Percentiles rank a stretch among this genome's conserved stretches.
phyloP scores from a whole-genome alignment of 1,140 invertebrate genomes.

The Trichogramma pretiosum region DNA sequence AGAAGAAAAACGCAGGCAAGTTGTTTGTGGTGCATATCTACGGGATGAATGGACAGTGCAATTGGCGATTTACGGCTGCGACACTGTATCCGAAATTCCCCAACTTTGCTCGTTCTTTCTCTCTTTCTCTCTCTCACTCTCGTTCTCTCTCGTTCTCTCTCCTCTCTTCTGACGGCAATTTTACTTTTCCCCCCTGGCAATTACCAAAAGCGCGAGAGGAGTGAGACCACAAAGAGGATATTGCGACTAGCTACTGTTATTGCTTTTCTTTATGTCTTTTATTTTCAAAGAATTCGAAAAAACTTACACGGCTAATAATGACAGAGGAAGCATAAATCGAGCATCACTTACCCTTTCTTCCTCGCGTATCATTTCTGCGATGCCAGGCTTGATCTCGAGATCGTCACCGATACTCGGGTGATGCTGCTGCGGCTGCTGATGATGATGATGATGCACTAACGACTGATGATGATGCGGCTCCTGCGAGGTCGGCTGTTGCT shows the following conservation, averaged over 20 bases:
- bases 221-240: too few species aligned
- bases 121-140: constrained; percentile 4
- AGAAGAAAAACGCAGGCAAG: constrained; percentile 35
- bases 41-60: constrained; percentile 30
- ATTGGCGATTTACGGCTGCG: constrained; percentile 31
- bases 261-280: background rate
- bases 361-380: constrained; percentile 90
- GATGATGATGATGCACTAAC: constrained; percentile 20
- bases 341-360: constrained; percentile 82
- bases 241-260: too few species aligned
- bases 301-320: too few species aligned
- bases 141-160: background rate
- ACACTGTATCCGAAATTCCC: constrained; percentile 5
- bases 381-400: constrained; percentile 84
- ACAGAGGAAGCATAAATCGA: constrained; percentile 2
- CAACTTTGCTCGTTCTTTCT: background rate
- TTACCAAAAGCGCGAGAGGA: too few species aligned
- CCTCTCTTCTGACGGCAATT: background rate
- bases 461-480: constrained; percentile 25
- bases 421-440: constrained; percentile 31
- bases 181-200: constrained; percentile 8
- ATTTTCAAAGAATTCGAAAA: too few species aligned
- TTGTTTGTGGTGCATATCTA: constrained; percentile 25
- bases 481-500: constrained; percentile 19
- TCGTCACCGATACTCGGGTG: constrained; percentile 53